Evolutionary conservation across 1,140 invertebrate genomes (phyloP), one percentile per base, ranked within the genome.

Genomic region (Bombus picipes): DNA sequence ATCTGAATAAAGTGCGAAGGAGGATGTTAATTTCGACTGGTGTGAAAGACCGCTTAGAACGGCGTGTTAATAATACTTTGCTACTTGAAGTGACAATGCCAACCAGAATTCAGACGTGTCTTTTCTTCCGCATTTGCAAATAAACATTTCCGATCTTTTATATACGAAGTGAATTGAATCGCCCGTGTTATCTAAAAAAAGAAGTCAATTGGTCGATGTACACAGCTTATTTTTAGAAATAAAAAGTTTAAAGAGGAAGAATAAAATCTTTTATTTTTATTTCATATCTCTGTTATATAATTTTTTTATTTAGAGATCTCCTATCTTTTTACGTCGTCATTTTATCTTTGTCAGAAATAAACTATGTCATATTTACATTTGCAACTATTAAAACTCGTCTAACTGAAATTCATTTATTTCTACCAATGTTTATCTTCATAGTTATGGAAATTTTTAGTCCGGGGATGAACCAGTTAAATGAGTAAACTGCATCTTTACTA

Each of bases 1-100:
- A 88, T 88, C 22, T 84, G 85, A 87, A 88, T 84, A 73, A 80
- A 78, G 41, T 78, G 73, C 85, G 81, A 72, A 78, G 66, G 74
- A 79, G 59, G 70, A 79, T 77, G 70, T 53, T 84, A 47, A 87
- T 87, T 53, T 78, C 28, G 9, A 13, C 1, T 66, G 37, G 71
- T 41, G 47, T 71, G 53, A 76, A 57, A 82, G 71, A 74, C 37
- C 70, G 57, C 32, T 10, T 70, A 47, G n/a, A 70, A 32, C 15
- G 47, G 22, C 32, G 15, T 76, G 34, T 68, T 77, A 83, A 83
- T 86, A 86, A 86, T 72, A 77, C 13, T 43, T 83, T 32, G 25
- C 73, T 57, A 43, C 37, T 41, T 81, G 28, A 75, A 62, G 13
- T 1, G 34, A 25, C n/a, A 53, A 73, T 71, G 57, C 34, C 25